Evolutionary conservation across 2,113 vertebrate species (phyloP), one percentile per base, ranked within the genome.

Genomic region (Aegotheles bennettii): DNA sequence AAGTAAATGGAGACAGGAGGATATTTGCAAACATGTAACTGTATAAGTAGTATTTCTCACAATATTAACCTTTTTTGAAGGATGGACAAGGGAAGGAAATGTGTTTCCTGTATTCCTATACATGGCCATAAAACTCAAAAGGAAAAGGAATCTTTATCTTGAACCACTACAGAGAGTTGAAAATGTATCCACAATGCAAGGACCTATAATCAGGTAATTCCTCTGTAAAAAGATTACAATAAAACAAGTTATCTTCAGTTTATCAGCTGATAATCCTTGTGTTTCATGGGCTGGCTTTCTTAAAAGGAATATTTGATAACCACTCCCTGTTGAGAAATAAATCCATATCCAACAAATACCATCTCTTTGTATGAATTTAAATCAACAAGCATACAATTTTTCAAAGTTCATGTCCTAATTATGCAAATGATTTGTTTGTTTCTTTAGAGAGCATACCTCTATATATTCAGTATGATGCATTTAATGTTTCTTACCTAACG

Each of bases 121-220:
- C 2, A 13, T 2, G 3, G 31, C 21, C 38, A 65, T 45, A 45
- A 87, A 53, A 19, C 50, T 79, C 26, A 57, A 51, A 75, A 50
- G 7, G 16, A 74, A 15, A 42, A 63, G 11, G 2, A 60, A 40
- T 45, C 29, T 77, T 36, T 23, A 38, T 14, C 0, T 0, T 25
- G 3, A 43, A 69, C 65, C 42, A 47, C 16, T 43, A 8, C 36
- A 70, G n/a, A 51, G 31, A 56, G 14, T 57, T 84, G 19, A 61
- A 93, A 87, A 65, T 23, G 65, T 2, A 84, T 15, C 33, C 13
- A 65, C 31, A 77, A 28, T 3, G 35, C 20, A 54, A 76, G 11
- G 50, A 70, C 40, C 81, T 65, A 74, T 70, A 69, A 86, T 56
- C 29, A 60, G 8, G 24, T 48, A 89, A 87, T 77, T 50, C 5